Conservation (phyloP, 2,113 vertebrate species). For the Sula dactylatra region DNA sequence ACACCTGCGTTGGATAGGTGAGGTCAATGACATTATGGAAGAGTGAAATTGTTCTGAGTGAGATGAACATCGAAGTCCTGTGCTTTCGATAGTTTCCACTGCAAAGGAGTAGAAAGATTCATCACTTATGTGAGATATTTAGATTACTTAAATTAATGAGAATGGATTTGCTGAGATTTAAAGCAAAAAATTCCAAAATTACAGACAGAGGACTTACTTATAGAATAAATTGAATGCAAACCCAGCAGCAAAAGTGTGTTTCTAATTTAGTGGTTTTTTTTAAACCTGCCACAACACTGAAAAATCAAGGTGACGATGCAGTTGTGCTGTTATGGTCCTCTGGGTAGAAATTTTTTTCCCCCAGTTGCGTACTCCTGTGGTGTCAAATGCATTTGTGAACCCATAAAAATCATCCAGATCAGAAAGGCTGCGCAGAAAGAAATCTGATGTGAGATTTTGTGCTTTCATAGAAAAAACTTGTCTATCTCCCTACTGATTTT, state of each 20-base stretch:
- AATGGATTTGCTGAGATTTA: constrained; percentile 22
- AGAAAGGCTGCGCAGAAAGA: neutral
- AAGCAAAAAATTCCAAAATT: neutral
- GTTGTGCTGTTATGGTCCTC: neutral
- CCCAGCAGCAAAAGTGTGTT: constrained; percentile 3
- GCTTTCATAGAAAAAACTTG: neutral
- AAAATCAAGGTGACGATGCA: neutral
- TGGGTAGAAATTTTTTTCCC: neutral
- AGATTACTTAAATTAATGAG: neutral
- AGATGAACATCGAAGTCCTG: neutral
- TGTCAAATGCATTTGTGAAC: neutral
- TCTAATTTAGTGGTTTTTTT: neutral
- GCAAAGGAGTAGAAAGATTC: neutral
- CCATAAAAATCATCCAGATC: neutral
- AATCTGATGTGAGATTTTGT: neutral
- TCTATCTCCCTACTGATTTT: neutral
- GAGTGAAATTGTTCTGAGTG: neutral
- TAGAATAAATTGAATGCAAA: neutral
- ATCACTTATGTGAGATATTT: neutral
- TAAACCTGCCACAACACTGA: neutral
- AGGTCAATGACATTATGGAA: neutral
- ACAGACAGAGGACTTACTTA: neutral
- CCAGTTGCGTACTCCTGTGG: neutral
- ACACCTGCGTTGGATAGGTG: neutral
- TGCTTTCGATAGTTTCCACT: neutral